phyloP scores from a whole-genome alignment of 1,140 invertebrate species.

The Apis dorsata region DNA sequence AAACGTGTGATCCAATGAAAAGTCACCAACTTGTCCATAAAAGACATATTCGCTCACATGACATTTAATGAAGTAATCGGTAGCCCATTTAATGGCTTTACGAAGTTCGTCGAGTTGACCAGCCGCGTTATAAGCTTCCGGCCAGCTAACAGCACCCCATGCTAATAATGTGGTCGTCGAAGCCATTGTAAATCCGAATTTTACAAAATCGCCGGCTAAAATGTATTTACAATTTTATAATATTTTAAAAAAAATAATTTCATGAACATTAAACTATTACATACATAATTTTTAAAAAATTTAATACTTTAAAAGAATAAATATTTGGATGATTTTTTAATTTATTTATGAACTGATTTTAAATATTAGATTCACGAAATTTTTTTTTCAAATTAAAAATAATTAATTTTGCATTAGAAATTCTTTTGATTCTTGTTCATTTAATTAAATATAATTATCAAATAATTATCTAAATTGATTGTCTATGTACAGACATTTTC shows the following conservation, averaged over 20 bases:
- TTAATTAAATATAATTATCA: too few species aligned
- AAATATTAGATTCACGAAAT: too few species aligned
- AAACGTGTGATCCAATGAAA: slow-evolving; percentile 80
- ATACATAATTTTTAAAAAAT: too few species aligned
- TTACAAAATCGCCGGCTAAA: slow-evolving; percentile 84
- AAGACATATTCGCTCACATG: slow-evolving; percentile 80
- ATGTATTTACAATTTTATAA: background rate
- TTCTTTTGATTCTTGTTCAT: too few species aligned
- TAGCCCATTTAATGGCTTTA: slow-evolving; percentile 82
- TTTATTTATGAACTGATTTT: too few species aligned
- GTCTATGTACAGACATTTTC: too few species aligned
- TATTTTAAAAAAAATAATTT: background rate
- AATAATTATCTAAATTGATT: too few species aligned
- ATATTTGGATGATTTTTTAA: too few species aligned
- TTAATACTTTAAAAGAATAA: too few species aligned
- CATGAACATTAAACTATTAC: too few species aligned
- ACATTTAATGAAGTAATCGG: slow-evolving; percentile 84
- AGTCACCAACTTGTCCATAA: slow-evolving; percentile 83
- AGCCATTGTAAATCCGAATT: slow-evolving; percentile 85
- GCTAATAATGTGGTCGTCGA: slow-evolving; percentile 82
- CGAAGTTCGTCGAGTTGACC: slow-evolving; percentile 77
- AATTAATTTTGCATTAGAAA: too few species aligned
- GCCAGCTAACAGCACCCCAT: slow-evolving; percentile 82
- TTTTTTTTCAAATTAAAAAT: too few species aligned
- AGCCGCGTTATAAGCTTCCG: slow-evolving; percentile 79